These are phyloP conservation scores for Sphaerolaimus hirsutus DNA, from an alignment of 2,888 invertebrate genomes.

Conservation along the genomic window DNA sequence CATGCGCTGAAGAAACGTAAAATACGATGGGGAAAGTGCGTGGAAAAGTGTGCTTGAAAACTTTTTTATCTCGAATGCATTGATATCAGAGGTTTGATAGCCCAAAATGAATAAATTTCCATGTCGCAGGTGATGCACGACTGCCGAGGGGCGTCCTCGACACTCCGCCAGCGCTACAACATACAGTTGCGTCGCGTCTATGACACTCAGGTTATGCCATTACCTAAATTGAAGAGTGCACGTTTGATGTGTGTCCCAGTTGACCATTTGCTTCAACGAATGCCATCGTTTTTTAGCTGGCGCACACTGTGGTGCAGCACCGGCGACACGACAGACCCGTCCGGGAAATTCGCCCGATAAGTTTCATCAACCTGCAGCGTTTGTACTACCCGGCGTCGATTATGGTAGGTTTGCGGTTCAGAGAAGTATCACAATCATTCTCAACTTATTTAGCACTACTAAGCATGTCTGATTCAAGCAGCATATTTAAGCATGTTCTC, in stretches of 20 bases:
- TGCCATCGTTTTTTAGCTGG: constrained; percentile 36
- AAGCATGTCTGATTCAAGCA: too few species aligned
- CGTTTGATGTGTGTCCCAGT: neutral
- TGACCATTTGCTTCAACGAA: neutral
- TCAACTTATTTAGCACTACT: too few species aligned
- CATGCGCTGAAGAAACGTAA: too few species aligned
- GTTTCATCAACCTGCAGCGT: constrained; percentile 49
- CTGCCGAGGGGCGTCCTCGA: constrained; percentile 13
- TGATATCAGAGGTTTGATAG: too few species aligned
- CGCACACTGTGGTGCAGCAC: constrained; percentile 66
- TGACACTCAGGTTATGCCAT: constrained; percentile 17
- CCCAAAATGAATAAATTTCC: too few species aligned
- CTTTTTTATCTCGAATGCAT: too few species aligned
- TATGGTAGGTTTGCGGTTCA: too few species aligned
- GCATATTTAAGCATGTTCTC: too few species aligned
- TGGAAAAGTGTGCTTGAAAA: too few species aligned
- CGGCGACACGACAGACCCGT: constrained; percentile 70
- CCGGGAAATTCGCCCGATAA: constrained; percentile 75
- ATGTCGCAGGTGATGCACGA: constrained; percentile 20
- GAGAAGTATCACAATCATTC: too few species aligned
- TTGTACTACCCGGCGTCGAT: constrained; percentile 39
- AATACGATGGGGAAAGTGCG: too few species aligned
- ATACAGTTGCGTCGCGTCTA: constrained; percentile 18
- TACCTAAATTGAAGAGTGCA: neutral
- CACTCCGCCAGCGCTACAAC: constrained; percentile 18